phyloP scores from a whole-genome alignment of 2,797 vertebrate genomes.

The Helarctos malayanus region DNA sequence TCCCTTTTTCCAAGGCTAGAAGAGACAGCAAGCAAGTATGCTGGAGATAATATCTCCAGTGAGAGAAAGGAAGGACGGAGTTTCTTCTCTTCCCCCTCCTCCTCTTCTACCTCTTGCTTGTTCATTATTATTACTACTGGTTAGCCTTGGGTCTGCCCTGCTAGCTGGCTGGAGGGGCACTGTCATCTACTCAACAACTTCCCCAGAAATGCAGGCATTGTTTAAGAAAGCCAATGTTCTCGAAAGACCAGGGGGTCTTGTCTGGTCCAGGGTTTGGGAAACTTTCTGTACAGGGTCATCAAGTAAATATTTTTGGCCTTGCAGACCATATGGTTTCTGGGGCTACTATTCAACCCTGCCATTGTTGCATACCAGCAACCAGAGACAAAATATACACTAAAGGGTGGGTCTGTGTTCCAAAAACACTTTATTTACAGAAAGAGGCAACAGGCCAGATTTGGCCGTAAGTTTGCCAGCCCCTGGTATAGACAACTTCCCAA shows the following conservation, averaged over 20 bases:
- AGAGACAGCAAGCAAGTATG: background rate
- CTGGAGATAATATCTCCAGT: background rate
- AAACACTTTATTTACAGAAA: slow-evolving; percentile 50
- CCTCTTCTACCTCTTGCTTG: background rate
- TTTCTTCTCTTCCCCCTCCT: background rate
- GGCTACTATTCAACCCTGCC: background rate
- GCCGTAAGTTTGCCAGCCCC: background rate
- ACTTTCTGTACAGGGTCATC: slow-evolving; percentile 18
- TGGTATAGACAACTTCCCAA: background rate
- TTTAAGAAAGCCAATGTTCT: slow-evolving; percentile 1
- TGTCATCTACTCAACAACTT: background rate
- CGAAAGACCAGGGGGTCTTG: background rate
- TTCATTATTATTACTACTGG: background rate
- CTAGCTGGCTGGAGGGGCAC: background rate
- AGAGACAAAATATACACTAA: background rate
- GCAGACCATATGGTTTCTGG: background rate
- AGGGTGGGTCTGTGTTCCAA: background rate
- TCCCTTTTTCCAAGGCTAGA: background rate
- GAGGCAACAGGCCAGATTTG: background rate
- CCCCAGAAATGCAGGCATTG: background rate
- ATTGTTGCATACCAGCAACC: background rate
- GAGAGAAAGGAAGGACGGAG: background rate
- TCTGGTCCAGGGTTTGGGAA: slow-evolving; percentile 12
- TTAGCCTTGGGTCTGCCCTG: background rate
- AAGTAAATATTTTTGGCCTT: slow-evolving; percentile 9